These are phyloP conservation scores for Agrochola macilenta DNA, from an alignment of 2,888 invertebrate species.

Conservation along the genomic window DNA sequence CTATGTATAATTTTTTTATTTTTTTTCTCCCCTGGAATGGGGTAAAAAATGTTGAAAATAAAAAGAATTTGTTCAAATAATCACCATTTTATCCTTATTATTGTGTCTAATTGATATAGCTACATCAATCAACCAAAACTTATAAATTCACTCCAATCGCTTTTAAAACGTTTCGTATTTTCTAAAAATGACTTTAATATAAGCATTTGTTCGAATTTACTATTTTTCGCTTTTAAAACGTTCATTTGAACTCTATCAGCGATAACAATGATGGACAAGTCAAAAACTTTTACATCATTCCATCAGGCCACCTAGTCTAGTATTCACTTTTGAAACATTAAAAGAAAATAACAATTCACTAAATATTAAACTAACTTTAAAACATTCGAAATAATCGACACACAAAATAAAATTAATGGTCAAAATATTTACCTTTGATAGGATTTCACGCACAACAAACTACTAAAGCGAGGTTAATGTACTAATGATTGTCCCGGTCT, in stretches of 20 bases:
- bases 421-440: constrained; percentile 49
- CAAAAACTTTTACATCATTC: too few species aligned
- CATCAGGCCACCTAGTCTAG: too few species aligned
- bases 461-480: constrained; percentile 39
- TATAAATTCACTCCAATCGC: not conserved
- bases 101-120: not conserved
- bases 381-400: not conserved
- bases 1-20: not conserved
- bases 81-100: not conserved
- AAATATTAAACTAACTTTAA: not conserved
- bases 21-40: not conserved
- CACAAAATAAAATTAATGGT: constrained; percentile 1
- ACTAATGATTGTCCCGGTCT: constrained; percentile 53
- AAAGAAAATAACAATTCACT: not conserved
- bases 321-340: not conserved
- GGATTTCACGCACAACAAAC: constrained; percentile 40
- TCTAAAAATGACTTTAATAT: not conserved
- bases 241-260: not conserved
- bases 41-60: not conserved
- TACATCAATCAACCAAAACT: not conserved
- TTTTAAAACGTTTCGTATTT: not conserved
- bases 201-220: too few species aligned
- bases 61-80: not conserved
- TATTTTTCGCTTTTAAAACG: not conserved
- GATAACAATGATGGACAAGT: too few species aligned